These are phyloP conservation scores for Conger conger DNA, from an alignment of 2,113 vertebrate genomes.

Conservation along the genomic window DNA sequence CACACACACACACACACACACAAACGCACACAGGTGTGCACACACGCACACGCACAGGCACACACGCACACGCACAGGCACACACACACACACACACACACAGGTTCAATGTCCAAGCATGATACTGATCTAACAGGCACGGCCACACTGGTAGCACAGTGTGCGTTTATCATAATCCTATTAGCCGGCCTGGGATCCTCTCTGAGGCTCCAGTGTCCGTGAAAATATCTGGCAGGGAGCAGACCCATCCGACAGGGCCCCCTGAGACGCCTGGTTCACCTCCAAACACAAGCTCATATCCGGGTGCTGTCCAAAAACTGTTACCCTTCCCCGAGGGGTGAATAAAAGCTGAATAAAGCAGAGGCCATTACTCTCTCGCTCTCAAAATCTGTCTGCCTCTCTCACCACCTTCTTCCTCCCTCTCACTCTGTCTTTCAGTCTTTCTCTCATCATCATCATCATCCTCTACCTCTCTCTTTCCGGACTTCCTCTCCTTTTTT, in stretches of 20 bases:
- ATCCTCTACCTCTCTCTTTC: not conserved
- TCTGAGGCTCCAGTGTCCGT: slow-evolving; percentile 48
- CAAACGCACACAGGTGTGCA: no score
- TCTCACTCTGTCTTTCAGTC: not conserved
- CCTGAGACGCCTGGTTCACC: not conserved
- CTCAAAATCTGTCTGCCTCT: no score
- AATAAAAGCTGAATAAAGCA: not conserved
- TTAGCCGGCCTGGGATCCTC: slow-evolving; percentile 36
- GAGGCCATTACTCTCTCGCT: not conserved
- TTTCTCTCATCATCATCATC: not conserved
- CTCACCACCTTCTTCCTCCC: no score
- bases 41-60: slow-evolving; percentile 38
- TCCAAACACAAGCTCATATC: not conserved
- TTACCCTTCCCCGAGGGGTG: not conserved
- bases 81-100: slow-evolving; percentile 4
- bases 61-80: slow-evolving; percentile 16
- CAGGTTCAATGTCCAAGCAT: not conserved
- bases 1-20: slow-evolving; percentile 4
- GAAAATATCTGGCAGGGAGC: slow-evolving; percentile 38
- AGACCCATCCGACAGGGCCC: slow-evolving; percentile 6
- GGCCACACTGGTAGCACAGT: not conserved
- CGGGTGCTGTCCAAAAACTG: not conserved
- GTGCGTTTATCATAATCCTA: slow-evolving; percentile 45
- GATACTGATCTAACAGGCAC: not conserved
- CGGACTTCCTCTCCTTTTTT: not conserved